Evolutionary conservation across 2,113 vertebrate genomes (phyloP).

Genomic region (Macrotus californicus): DNA sequence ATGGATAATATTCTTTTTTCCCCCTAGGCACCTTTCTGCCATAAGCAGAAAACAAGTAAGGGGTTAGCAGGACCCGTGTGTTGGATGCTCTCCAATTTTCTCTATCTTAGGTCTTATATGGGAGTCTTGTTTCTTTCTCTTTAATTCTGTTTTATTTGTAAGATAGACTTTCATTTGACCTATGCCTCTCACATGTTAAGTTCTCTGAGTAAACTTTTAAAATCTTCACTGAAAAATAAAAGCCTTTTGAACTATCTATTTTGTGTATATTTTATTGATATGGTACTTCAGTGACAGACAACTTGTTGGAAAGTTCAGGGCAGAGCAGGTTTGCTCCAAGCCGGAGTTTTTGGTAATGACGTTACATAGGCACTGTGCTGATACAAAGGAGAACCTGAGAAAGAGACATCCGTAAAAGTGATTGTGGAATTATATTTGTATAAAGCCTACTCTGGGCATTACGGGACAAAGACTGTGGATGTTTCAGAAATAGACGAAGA

Average conservation of each 20-base stretch:
- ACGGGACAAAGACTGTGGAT: neutral
- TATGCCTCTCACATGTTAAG: neutral
- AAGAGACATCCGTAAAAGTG: neutral
- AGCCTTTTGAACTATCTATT: neutral
- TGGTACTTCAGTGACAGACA: neutral
- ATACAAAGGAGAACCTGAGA: neutral
- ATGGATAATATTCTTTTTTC: neutral
- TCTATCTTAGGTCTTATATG: neutral
- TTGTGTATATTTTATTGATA: neutral
- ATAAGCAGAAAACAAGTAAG: neutral
- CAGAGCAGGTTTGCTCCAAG: neutral
- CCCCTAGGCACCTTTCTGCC: neutral
- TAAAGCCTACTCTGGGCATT: neutral
- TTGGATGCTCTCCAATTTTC: neutral
- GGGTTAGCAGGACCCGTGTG: neutral
- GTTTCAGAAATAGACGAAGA: neutral
- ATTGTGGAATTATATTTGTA: neutral
- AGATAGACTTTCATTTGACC: constrained; percentile 4
- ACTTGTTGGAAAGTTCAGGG: neutral
- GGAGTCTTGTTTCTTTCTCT: neutral
- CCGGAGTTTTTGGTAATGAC: neutral
- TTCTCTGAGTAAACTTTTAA: neutral
- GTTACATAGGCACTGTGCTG: neutral
- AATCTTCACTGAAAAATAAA: neutral
- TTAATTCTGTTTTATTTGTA: constrained; percentile 14